Evolutionary conservation across 1,140 invertebrate species (phyloP).

Genomic region (Telenomus remus): DNA sequence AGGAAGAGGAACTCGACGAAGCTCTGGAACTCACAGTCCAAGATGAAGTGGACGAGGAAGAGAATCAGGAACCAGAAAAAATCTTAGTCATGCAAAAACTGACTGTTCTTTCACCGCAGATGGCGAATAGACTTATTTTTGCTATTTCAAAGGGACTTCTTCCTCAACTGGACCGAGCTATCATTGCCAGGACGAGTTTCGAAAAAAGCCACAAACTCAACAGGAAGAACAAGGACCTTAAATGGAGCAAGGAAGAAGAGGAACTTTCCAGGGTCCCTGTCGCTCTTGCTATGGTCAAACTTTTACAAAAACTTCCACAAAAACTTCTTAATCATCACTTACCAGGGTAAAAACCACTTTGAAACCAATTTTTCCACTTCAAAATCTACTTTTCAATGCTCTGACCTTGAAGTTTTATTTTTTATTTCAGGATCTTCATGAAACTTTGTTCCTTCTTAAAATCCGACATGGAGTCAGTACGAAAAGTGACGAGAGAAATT

Average conservation of each 20-base stretch:
- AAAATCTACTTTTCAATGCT: no score
- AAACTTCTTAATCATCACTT: constrained; percentile 85
- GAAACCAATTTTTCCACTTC: no score
- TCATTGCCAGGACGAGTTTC: constrained; percentile 84
- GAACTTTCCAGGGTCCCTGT: constrained; percentile 94
- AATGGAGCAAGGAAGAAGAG: constrained; percentile 84
- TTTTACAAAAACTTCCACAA: constrained; percentile 91
- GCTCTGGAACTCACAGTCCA: constrained; percentile 36
- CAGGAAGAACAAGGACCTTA: constrained; percentile 77
- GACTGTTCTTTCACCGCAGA: constrained; percentile 79
- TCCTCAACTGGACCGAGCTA: constrained; percentile 80
- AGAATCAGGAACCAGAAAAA: constrained; percentile 25
- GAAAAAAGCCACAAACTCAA: constrained; percentile 89
- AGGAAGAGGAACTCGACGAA: constrained; percentile 65
- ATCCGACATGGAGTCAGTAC: constrained; percentile 90
- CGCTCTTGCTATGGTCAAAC: constrained; percentile 92
- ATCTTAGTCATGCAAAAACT: constrained; percentile 77
- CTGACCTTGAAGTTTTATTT: no score
- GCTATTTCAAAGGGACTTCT: constrained; percentile 77
- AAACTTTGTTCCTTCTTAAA: constrained; percentile 93
- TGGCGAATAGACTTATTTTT: constrained; percentile 83
- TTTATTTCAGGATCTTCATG: constrained; percentile 88
- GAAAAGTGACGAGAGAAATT: constrained; percentile 89
- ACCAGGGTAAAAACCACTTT: constrained; percentile 86
- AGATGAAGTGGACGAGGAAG: constrained; percentile 55